These are phyloP conservation scores for Cirrhinus mrigala DNA, from an alignment of 2,797 vertebrate species.

Conservation along the genomic window DNA sequence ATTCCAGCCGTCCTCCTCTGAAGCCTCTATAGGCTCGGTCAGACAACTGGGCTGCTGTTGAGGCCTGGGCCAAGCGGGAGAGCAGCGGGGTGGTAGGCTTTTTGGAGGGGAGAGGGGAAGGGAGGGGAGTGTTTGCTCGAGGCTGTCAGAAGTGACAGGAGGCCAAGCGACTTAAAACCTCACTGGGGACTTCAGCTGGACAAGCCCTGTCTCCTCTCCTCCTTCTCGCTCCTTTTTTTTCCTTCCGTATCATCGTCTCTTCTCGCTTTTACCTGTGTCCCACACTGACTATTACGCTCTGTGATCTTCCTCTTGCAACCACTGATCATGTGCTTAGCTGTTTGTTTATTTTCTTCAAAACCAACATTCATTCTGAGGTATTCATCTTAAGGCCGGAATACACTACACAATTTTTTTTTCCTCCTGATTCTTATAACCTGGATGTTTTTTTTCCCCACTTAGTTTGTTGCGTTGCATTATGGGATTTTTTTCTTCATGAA, in stretches of 20 bases:
- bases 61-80: constrained; percentile 76
- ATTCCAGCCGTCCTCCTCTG: constrained; percentile 79
- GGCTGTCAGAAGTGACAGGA: constrained; percentile 75
- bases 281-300: background rate
- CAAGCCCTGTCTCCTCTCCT: constrained; percentile 55
- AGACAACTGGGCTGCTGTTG: constrained; percentile 78
- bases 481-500: background rate
- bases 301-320: background rate
- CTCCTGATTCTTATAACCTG: background rate
- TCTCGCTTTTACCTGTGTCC: constrained; percentile 16
- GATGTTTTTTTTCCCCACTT: background rate
- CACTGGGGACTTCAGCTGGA: constrained; percentile 71
- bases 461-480: background rate
- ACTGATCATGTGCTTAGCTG: background rate
- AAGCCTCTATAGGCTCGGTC: constrained; percentile 76
- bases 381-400: background rate
- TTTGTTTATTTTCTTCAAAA: background rate
- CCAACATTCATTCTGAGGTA: background rate
- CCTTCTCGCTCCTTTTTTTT: constrained; percentile 39
- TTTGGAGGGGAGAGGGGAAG: constrained; percentile 46
- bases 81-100: constrained; percentile 73
- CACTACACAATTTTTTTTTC: background rate
- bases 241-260: constrained; percentile 14
- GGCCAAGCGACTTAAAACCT: constrained; percentile 71
- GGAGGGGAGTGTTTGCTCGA: constrained; percentile 71